phyloP scores from a whole-genome alignment of 2,797 vertebrate genomes.

The Microctenopoma lineatum region DNA sequence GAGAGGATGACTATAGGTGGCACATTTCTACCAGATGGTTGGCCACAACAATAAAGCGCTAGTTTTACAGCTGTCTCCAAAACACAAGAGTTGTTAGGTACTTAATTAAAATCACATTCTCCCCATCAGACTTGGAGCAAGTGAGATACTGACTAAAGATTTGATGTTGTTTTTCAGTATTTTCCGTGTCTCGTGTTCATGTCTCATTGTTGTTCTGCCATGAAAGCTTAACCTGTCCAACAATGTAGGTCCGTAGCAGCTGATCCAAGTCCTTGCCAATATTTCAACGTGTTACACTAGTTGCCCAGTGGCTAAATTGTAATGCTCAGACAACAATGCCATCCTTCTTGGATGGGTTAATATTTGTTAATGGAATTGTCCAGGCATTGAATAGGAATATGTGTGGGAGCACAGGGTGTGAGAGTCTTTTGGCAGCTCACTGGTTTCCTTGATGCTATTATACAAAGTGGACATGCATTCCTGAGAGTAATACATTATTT shows the following conservation, averaged over 20 bases:
- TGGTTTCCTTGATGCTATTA: constrained; percentile 41
- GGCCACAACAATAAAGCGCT: constrained; percentile 44
- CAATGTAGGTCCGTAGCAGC: constrained; percentile 62
- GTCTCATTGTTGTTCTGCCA: constrained; percentile 40
- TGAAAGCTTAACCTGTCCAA: constrained; percentile 64
- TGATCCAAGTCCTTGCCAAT: constrained; percentile 69
- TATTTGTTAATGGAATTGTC: constrained; percentile 67
- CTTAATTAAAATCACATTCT: constrained; percentile 16
- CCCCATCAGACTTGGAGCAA: not conserved
- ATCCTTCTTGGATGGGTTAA: constrained; percentile 51
- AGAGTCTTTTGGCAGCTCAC: constrained; percentile 51
- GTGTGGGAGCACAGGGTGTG: constrained; percentile 34
- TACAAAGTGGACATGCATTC: constrained; percentile 35
- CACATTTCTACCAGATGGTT: constrained; percentile 64
- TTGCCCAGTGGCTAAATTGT: constrained; percentile 74
- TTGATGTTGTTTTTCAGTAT: not conserved
- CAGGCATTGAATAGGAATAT: constrained; percentile 42
- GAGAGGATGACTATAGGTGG: constrained; percentile 56
- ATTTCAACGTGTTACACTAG: constrained; percentile 70
- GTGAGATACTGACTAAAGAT: constrained; percentile 19
- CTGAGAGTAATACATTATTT: constrained; percentile 28
- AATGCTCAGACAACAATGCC: constrained; percentile 76
- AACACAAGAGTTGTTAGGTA: constrained; percentile 28
- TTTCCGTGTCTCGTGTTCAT: constrained; percentile 7
- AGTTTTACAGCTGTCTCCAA: constrained; percentile 45